Conservation (phyloP, 2,113 vertebrate species). For the Campylomormyrus numenius region DNA sequence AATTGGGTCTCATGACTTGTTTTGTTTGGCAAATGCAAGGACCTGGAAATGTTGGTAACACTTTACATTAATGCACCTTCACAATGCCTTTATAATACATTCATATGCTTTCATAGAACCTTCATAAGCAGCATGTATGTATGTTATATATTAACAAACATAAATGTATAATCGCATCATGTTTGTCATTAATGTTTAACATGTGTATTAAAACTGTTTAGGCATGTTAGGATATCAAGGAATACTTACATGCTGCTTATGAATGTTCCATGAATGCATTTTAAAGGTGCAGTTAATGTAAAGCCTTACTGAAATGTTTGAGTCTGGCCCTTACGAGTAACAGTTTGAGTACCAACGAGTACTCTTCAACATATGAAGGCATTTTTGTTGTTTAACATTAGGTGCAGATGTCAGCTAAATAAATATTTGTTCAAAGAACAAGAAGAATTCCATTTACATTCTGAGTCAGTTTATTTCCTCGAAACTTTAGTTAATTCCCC, state of each 20-base stretch:
- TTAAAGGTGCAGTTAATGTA: not conserved
- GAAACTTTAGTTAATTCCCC: not conserved
- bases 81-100: not conserved
- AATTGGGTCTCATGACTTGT: conserved; percentile 7
- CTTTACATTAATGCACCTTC: not conserved
- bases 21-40: not conserved
- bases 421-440: not conserved
- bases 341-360: not conserved
- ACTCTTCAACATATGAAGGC: not conserved
- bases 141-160: not conserved
- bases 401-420: not conserved
- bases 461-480: not conserved
- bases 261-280: not conserved
- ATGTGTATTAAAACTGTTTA: not conserved
- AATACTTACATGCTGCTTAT: not conserved
- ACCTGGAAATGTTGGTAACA: not conserved
- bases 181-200: not conserved
- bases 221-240: not conserved
- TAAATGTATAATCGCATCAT: not conserved
- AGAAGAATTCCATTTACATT: not conserved
- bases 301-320: not conserved
- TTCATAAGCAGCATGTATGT: not conserved
- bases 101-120: not conserved
- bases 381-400: not conserved
- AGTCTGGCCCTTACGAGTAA: not conserved